These are phyloP conservation scores for Pandemis corylana DNA, from an alignment of 2,888 invertebrate genomes.

Conservation along the genomic window DNA sequence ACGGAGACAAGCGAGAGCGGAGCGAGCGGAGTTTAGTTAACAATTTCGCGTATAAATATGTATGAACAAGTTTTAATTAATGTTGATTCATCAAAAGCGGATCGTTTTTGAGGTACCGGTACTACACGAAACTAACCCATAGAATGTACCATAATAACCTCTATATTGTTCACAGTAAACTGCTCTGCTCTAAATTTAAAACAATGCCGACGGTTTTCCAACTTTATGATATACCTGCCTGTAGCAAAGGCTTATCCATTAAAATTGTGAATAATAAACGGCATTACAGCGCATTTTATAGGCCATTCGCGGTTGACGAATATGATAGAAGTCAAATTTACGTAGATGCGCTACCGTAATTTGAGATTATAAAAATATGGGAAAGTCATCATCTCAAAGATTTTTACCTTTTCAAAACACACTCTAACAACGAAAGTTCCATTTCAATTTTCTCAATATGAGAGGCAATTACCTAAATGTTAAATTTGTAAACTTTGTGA, in stretches of 20 bases:
- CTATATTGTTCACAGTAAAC: conserved; percentile 53
- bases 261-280: conserved; percentile 34
- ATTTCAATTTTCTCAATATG: background rate
- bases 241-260: conserved; percentile 22
- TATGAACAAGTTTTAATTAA: conserved; percentile 29
- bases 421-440: background rate
- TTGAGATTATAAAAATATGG: background rate
- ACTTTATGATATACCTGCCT: conserved; percentile 49
- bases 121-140: conserved; percentile 25
- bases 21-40: background rate
- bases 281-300: conserved; percentile 31
- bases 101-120: background rate
- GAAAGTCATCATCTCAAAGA: background rate
- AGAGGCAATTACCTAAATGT: conserved; percentile 5
- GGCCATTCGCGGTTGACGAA: conserved; percentile 32
- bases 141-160: conserved; percentile 28
- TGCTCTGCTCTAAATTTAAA: conserved; percentile 61
- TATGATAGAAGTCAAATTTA: conserved; percentile 16
- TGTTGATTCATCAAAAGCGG: conserved; percentile 1
- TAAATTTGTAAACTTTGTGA: conserved; percentile 1
- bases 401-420: background rate
- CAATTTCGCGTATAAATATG: conserved; percentile 29
- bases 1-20: background rate
- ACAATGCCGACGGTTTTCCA: conserved; percentile 55
- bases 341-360: conserved; percentile 10